These are phyloP conservation scores for Eulemur mongoz DNA, from an alignment of 2,797 vertebrate species.

Conservation along the genomic window DNA sequence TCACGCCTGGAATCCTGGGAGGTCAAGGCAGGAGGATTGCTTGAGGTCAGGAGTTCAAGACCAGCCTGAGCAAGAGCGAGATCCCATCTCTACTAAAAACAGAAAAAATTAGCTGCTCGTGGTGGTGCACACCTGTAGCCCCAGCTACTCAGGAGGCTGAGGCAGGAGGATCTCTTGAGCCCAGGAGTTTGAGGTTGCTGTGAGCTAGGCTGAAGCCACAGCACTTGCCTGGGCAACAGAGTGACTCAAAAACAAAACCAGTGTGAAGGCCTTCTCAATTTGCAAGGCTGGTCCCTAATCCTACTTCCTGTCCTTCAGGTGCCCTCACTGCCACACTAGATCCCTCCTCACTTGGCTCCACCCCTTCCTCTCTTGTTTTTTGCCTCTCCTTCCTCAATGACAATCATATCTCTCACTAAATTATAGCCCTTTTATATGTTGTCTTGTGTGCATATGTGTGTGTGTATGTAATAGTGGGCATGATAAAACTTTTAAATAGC, in stretches of 20 bases:
- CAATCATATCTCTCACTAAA: neutral
- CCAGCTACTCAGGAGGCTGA: neutral
- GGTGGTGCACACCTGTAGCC: neutral
- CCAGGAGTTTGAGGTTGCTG: neutral
- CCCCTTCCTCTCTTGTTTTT: neutral
- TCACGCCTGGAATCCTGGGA: too few relatives aligned
- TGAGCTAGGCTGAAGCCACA: neutral
- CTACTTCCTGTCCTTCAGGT: conserved; percentile 23
- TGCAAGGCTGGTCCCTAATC: neutral
- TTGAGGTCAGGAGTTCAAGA: too few relatives aligned
- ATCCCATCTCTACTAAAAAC: neutral
- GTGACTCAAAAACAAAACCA: neutral
- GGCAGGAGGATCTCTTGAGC: neutral
- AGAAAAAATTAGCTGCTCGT: neutral
- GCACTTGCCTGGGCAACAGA: neutral
- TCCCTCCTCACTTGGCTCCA: neutral
- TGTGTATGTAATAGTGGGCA: neutral
- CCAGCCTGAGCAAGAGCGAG: neutral
- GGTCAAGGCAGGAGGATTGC: too few relatives aligned
- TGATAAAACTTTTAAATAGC: conserved; percentile 10
- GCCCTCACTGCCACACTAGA: neutral
- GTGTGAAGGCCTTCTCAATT: neutral
- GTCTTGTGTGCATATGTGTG: neutral
- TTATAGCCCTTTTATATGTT: neutral
- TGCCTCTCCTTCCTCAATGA: conserved; percentile 17